Evolutionary conservation across 2,888 invertebrate genomes (phyloP).

Genomic region (Cerastoderma edule): DNA sequence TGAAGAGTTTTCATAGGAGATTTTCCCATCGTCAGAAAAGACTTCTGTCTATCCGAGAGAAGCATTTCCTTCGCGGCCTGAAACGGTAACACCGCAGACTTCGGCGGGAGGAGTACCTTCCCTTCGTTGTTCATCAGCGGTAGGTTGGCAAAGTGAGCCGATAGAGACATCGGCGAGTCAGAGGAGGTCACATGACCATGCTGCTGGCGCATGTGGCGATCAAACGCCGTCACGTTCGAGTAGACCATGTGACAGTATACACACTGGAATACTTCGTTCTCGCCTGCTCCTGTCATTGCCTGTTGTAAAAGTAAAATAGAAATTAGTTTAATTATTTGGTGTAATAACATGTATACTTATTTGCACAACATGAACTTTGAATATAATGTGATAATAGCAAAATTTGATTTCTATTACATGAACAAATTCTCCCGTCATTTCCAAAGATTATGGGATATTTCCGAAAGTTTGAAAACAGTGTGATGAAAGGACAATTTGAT

Average conservation of each 20-base stretch:
- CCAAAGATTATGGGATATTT: too few species aligned
- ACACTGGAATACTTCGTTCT: slow-evolving; percentile 52
- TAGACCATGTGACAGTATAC: slow-evolving; percentile 70
- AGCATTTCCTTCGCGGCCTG: slow-evolving; percentile 28
- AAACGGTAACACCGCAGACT: slow-evolving; percentile 26
- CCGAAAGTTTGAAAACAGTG: too few species aligned
- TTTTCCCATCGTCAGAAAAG: slow-evolving; percentile 25
- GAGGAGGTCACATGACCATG: slow-evolving; percentile 43
- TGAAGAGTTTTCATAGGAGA: slow-evolving; percentile 38
- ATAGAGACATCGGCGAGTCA: slow-evolving; percentile 29
- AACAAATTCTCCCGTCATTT: too few species aligned
- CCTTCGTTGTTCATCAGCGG: slow-evolving; percentile 37
- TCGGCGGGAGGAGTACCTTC: slow-evolving; percentile 46
- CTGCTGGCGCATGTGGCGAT: slow-evolving; percentile 57
- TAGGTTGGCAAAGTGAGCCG: slow-evolving; percentile 40
- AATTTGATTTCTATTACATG: too few species aligned
- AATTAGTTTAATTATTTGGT: too few species aligned
- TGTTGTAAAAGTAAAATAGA: neutral
- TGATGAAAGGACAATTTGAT: too few species aligned
- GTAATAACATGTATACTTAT: too few species aligned
- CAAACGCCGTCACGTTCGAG: slow-evolving; percentile 52
- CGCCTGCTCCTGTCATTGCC: slow-evolving; percentile 23
- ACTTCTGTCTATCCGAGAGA: neutral
- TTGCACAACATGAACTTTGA: too few species aligned
- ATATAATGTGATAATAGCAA: too few species aligned